Evolutionary conservation across 2,888 invertebrate genomes (phyloP).

Genomic region (Spilosoma lubricipeda): DNA sequence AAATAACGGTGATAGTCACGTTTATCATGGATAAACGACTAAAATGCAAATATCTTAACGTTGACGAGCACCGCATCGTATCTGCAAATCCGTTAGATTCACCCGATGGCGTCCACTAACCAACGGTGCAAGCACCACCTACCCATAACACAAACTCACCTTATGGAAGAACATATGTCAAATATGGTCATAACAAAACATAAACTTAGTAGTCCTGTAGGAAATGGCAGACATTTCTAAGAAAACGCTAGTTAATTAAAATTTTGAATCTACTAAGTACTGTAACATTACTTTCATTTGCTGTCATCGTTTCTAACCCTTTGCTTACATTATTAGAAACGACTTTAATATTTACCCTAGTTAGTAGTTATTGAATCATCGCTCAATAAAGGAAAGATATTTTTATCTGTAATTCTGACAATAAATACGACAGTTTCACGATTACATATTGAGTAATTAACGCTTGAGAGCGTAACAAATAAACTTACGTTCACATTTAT

Average conservation of each 20-base stretch:
- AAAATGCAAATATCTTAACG: slow-evolving; percentile 54
- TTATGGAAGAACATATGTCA: slow-evolving; percentile 25
- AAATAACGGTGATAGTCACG: slow-evolving; percentile 30
- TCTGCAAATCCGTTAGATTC: slow-evolving; percentile 53
- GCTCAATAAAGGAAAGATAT: too few relatives aligned
- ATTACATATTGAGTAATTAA: neutral
- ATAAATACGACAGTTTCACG: neutral
- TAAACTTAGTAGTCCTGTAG: neutral
- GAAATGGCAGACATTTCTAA: neutral
- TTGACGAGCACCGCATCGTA: slow-evolving; percentile 43
- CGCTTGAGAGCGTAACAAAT: neutral
- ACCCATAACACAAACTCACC: slow-evolving; percentile 18
- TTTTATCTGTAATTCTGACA: neutral
- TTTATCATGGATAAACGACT: slow-evolving; percentile 51
- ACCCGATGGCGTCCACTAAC: slow-evolving; percentile 46
- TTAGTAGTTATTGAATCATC: neutral
- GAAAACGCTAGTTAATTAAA: neutral
- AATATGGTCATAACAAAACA: neutral
- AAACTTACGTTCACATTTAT: neutral
- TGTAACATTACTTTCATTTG: neutral
- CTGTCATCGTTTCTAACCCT: neutral
- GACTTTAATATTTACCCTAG: neutral
- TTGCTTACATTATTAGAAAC: neutral
- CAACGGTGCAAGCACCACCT: slow-evolving; percentile 34
- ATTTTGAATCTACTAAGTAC: accelerated